These are phyloP conservation scores for Liposcelis brunnea DNA, from an alignment of 2,888 invertebrate genomes.

Conservation along the genomic window DNA sequence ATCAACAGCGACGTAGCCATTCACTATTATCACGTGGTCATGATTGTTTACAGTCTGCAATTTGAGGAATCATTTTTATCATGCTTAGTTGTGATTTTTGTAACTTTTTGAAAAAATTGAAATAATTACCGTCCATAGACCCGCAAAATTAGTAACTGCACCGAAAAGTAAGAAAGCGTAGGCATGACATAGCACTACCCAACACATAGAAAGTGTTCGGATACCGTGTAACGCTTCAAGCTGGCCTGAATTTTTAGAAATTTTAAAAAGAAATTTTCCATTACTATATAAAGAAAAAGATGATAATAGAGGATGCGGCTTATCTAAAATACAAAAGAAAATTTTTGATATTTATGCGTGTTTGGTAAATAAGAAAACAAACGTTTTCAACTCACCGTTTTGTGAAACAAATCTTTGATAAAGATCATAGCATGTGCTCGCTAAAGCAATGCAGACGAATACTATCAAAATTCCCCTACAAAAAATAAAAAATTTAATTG, in stretches of 20 bases:
- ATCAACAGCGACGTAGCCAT: constrained; percentile 32
- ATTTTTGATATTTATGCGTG: too few species aligned
- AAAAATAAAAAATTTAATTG: background rate
- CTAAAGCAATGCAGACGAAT: background rate
- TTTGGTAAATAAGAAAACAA: too few species aligned
- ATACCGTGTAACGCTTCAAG: constrained; percentile 31
- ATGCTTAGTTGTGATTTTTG: background rate
- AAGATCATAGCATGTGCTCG: background rate
- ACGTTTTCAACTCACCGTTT: background rate
- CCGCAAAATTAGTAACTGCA: too few species aligned
- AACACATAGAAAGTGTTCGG: constrained; percentile 29
- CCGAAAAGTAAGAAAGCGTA: too few species aligned
- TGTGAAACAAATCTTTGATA: background rate
- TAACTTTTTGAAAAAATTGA: background rate
- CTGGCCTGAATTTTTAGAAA: constrained; percentile 22
- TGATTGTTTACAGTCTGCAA: constrained; percentile 10
- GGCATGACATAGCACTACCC: constrained; percentile 31
- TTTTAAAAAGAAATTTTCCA: constrained; percentile 25
- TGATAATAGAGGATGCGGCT: background rate
- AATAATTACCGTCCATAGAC: too few species aligned
- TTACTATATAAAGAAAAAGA: constrained; percentile 29
- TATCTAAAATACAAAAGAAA: background rate
- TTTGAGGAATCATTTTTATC: background rate
- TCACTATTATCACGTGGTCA: constrained; percentile 16
- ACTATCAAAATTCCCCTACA: background rate